phyloP scores from a whole-genome alignment of 1,140 invertebrate genomes.

The Pissodes strobi region DNA sequence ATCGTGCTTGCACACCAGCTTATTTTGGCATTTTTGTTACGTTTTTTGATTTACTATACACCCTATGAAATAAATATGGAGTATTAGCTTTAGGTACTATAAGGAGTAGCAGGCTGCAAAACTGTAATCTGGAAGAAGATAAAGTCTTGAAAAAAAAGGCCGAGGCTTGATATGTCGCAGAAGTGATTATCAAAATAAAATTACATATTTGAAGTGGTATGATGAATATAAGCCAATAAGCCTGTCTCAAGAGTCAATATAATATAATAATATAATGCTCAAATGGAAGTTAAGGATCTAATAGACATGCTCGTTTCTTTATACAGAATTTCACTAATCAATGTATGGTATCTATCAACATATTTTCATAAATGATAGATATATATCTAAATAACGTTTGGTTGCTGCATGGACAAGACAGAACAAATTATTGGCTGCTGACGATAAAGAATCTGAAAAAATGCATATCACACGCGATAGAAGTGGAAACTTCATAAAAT shows the following conservation, averaged over 20 bases:
- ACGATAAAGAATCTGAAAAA: too few relatives aligned
- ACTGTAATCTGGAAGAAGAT: slow-evolving; percentile 45
- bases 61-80: slow-evolving; percentile 36
- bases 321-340: slow-evolving; percentile 32
- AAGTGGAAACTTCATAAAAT: too few relatives aligned
- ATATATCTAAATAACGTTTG: too few relatives aligned
- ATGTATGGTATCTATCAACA: slow-evolving; percentile 32
- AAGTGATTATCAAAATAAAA: slow-evolving; percentile 31
- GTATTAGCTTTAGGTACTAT: slow-evolving; percentile 44
- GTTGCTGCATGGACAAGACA: too few relatives aligned
- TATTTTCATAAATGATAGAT: slow-evolving; percentile 37
- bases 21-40: slow-evolving; percentile 44
- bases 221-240: too few relatives aligned
- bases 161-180: too few relatives aligned
- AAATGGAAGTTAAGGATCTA: slow-evolving; percentile 51
- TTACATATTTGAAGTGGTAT: slow-evolving; percentile 54
- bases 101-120: slow-evolving; percentile 39
- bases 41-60: slow-evolving; percentile 26
- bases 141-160: slow-evolving; percentile 53
- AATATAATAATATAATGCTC: slow-evolving; percentile 55
- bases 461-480: too few relatives aligned
- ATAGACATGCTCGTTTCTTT: slow-evolving; percentile 46
- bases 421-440: too few relatives aligned
- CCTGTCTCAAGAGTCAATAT: slow-evolving; percentile 53
- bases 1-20: slow-evolving; percentile 19